phyloP scores from a whole-genome alignment of 2,113 vertebrate species.

The Marcusenius ussheri region DNA sequence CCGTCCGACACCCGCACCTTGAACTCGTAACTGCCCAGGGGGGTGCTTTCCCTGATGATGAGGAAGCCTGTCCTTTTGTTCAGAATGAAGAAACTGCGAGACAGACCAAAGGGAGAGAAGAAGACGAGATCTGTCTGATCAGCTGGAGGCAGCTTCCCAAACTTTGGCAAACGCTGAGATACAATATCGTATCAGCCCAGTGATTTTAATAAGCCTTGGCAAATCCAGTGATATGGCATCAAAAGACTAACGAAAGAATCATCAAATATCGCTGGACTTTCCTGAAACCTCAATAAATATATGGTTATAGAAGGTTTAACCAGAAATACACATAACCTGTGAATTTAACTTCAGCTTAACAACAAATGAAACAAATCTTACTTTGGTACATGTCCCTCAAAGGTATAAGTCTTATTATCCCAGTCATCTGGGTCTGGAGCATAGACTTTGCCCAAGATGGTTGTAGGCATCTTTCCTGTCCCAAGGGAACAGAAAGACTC shows the following conservation, averaged over 20 bases:
- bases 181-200: not conserved
- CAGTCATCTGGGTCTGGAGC: slow-evolving; percentile 81
- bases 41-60: slow-evolving; percentile 70
- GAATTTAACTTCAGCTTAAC: not conserved
- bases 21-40: slow-evolving; percentile 67
- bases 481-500: slow-evolving; percentile 29
- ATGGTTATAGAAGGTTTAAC: not conserved
- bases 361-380: slow-evolving; percentile 44
- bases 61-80: slow-evolving; percentile 77
- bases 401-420: slow-evolving; percentile 83
- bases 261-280: not conserved
- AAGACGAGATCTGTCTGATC: not conserved
- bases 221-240: not conserved
- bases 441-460: slow-evolving; percentile 74
- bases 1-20: slow-evolving; percentile 76
- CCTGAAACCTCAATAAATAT: not conserved
- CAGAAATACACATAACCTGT: not conserved
- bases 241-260: not conserved
- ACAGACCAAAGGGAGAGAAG: not conserved
- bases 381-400: slow-evolving; percentile 75
- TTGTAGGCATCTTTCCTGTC: slow-evolving; percentile 71
- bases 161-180: not conserved
- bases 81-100: slow-evolving; percentile 70
- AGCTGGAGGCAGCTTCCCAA: not conserved
- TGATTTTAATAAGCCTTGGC: not conserved